phyloP scores from a whole-genome alignment of 2,888 invertebrate species.

The Drosophila seclusa region DNA sequence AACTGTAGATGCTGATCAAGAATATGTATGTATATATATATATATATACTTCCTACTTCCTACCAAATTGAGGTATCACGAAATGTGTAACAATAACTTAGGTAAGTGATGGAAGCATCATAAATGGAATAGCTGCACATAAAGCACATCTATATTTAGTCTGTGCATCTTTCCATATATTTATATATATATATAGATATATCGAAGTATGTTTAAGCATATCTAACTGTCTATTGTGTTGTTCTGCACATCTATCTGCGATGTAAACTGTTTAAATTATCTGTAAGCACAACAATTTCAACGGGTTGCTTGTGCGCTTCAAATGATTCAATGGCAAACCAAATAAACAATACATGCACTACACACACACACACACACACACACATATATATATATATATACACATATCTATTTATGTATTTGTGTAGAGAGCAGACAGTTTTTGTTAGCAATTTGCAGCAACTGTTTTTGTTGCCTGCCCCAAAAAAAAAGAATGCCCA shows the following conservation, averaged over 20 bases:
- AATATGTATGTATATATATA: neutral
- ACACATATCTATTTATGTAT: neutral
- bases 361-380: neutral
- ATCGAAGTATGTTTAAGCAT: neutral
- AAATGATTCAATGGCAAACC: constrained; percentile 39
- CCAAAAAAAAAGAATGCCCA: constrained; percentile 55
- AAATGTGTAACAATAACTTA: neutral
- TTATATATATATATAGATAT: neutral
- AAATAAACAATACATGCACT: constrained; percentile 39
- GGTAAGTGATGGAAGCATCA: neutral
- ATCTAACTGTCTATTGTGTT: neutral
- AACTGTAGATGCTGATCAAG: neutral
- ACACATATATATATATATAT: neutral
- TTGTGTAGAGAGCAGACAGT: constrained; percentile 37
- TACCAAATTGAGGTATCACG: neutral
- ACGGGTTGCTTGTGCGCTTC: constrained; percentile 33
- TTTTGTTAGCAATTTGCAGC: constrained; percentile 30
- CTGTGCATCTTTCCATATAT: neutral
- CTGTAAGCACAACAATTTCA: constrained; percentile 33
- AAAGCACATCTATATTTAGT: neutral
- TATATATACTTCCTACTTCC: neutral
- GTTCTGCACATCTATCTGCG: neutral
- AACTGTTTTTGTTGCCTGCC: constrained; percentile 25
- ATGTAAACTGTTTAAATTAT: constrained; percentile 48
- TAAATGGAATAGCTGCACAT: neutral